Conservation (phyloP, 64 coral and sea anemone species). For the Montipora cactus region DNA sequence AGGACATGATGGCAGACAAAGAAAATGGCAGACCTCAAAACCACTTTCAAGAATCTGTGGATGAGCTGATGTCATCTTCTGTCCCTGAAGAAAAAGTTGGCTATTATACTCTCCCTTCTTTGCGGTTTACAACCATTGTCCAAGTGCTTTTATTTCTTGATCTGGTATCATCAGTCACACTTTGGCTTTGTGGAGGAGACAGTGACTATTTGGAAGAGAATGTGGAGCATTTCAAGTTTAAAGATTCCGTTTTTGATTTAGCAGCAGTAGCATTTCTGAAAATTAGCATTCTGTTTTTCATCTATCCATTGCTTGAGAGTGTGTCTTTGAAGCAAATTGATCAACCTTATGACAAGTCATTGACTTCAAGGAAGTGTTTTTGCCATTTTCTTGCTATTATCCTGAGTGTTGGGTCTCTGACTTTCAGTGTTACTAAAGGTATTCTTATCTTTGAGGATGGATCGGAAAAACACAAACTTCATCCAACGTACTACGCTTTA, state of each 20-base stretch:
- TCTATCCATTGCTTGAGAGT: constrained; percentile 72
- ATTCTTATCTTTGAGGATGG: constrained; percentile 63
- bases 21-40: neutral
- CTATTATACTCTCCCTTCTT: constrained; percentile 75
- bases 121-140: constrained; percentile 67
- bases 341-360: constrained; percentile 56
- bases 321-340: constrained; percentile 74
- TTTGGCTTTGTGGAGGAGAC: constrained; percentile 86
- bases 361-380: constrained; percentile 64
- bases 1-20: constrained; percentile 1
- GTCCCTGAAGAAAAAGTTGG: neutral
- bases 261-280: constrained; percentile 77
- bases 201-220: constrained; percentile 71
- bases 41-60: neutral
- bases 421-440: constrained; percentile 91
- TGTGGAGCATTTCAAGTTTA: constrained; percentile 70
- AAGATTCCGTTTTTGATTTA: constrained; percentile 83
- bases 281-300: constrained; percentile 70
- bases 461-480: constrained; percentile 73
- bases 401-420: constrained; percentile 76
- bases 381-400: constrained; percentile 68
- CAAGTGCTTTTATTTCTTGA: constrained; percentile 79
- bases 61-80: neutral
- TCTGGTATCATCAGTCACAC: constrained; percentile 58
- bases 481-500: constrained; percentile 73